phyloP scores from a whole-genome alignment of 92 coral and sea anemone species.

The Actinernus sp. region DNA sequence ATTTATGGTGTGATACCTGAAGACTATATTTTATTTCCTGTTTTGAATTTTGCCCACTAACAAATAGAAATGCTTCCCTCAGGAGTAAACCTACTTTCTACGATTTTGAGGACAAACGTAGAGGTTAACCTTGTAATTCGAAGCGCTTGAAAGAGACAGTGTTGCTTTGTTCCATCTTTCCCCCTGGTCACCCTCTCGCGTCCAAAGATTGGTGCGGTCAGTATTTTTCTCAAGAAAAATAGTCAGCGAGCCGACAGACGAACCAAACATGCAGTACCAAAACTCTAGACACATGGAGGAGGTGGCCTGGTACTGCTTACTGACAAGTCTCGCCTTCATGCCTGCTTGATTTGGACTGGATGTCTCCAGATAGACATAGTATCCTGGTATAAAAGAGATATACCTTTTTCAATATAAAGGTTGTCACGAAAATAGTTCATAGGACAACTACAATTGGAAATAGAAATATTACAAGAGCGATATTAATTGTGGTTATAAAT shows the following conservation, averaged over 20 bases:
- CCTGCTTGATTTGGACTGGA: conserved; percentile 16
- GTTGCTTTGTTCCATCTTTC: conserved; percentile 37
- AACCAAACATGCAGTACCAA: conserved; percentile 57
- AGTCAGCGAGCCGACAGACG: conserved; percentile 24
- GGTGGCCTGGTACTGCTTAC: conserved; percentile 41
- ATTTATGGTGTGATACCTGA: too few species aligned
- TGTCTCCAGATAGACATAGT: conserved; percentile 50
- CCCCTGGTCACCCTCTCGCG: conserved; percentile 36
- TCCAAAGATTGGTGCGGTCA: conserved; percentile 21
- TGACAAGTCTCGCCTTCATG: conserved; percentile 22
- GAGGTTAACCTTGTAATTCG: conserved; percentile 35
- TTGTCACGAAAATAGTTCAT: too few species aligned
- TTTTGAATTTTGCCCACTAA: too few species aligned
- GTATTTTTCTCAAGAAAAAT: conserved; percentile 11
- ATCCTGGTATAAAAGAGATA: conserved; percentile 6
- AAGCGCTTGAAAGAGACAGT: conserved; percentile 5
- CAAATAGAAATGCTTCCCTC: too few species aligned
- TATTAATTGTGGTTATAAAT: too few species aligned
- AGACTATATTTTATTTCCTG: too few species aligned
- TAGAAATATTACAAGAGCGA: too few species aligned
- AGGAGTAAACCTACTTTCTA: too few species aligned
- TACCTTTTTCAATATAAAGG: too few species aligned
- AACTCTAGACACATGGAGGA: conserved; percentile 28
- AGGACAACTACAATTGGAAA: too few species aligned
- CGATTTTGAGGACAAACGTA: too few species aligned